Evolutionary conservation across 2,797 vertebrate species (phyloP).

Genomic region (Sebastes itinus): DNA sequence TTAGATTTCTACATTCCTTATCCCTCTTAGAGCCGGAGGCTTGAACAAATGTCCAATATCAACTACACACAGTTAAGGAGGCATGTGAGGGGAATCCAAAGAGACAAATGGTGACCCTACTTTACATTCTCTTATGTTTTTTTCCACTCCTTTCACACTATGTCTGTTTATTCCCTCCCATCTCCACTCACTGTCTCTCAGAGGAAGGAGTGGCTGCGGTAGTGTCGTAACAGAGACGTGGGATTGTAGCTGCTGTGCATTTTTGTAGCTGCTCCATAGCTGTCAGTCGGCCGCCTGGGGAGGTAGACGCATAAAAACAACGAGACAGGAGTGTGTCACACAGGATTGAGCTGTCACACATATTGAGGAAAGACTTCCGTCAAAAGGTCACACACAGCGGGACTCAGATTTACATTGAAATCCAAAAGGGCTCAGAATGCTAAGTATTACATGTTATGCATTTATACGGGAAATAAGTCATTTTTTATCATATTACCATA

Average conservation of each 20-base stretch:
- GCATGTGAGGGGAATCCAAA: not conserved
- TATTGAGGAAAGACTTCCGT: slow-evolving; percentile 49
- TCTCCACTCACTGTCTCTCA: slow-evolving; percentile 15
- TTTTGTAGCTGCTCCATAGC: slow-evolving; percentile 42
- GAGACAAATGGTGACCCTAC: slow-evolving; percentile 6
- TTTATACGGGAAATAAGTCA: not conserved
- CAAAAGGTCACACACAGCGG: slow-evolving; percentile 21
- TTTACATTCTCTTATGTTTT: slow-evolving; percentile 6
- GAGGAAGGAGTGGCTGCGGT: slow-evolving; percentile 38
- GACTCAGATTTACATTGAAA: slow-evolving; percentile 24
- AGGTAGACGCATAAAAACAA: slow-evolving; percentile 53
- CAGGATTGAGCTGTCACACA: slow-evolving; percentile 74
- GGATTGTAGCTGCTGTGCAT: slow-evolving; percentile 16
- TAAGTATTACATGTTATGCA: not conserved
- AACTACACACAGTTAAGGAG: not conserved
- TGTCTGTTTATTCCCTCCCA: not conserved
- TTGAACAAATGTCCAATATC: not conserved
- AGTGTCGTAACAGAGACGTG: slow-evolving; percentile 29
- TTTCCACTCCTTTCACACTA: not conserved
- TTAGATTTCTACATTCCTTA: not conserved
- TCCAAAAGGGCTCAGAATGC: not conserved
- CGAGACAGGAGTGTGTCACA: slow-evolving; percentile 58
- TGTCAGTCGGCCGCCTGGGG: slow-evolving; percentile 58
- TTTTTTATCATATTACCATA: not conserved
- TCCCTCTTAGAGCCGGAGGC: not conserved